Evolutionary conservation across 2,888 invertebrate genomes (phyloP).

Genomic region (Cryptus armator): DNA sequence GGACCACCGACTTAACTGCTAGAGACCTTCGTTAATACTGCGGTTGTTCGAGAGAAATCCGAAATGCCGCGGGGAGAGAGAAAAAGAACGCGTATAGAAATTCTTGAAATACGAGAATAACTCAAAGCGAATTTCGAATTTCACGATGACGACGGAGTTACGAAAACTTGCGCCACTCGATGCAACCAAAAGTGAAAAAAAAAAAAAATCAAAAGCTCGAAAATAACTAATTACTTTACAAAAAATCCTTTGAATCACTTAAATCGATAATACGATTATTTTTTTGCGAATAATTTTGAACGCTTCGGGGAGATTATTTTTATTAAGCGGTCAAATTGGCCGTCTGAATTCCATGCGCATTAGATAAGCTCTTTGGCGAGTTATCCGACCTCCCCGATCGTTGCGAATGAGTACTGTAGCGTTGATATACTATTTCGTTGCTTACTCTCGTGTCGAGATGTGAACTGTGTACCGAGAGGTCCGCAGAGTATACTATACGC

Average conservation of each 20-base stretch:
- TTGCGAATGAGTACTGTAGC: conserved; percentile 22
- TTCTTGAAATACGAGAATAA: conserved; percentile 50
- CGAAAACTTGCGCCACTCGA: not conserved
- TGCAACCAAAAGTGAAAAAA: too few species aligned
- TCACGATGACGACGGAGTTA: not conserved
- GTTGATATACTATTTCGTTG: conserved; percentile 22
- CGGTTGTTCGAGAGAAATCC: conserved; percentile 39
- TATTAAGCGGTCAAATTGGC: not conserved
- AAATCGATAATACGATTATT: not conserved
- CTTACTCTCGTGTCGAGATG: conserved; percentile 50
- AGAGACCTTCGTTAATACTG: not conserved
- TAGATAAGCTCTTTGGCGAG: conserved; percentile 37
- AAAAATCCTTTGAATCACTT: too few species aligned
- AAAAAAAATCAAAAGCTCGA: too few species aligned
- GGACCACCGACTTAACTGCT: conserved; percentile 58
- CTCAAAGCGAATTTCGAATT: conserved; percentile 11
- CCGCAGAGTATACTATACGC: conserved; percentile 54
- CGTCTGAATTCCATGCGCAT: not conserved
- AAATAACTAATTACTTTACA: too few species aligned
- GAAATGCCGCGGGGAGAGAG: conserved; percentile 15
- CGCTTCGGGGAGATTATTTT: not conserved
- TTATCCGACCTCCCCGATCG: conserved; percentile 46
- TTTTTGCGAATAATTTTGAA: not conserved
- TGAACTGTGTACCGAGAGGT: conserved; percentile 21
- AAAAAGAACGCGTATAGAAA: conserved; percentile 44